phyloP scores from a whole-genome alignment of 2,888 invertebrate species.

The Periphyllus acericola region DNA sequence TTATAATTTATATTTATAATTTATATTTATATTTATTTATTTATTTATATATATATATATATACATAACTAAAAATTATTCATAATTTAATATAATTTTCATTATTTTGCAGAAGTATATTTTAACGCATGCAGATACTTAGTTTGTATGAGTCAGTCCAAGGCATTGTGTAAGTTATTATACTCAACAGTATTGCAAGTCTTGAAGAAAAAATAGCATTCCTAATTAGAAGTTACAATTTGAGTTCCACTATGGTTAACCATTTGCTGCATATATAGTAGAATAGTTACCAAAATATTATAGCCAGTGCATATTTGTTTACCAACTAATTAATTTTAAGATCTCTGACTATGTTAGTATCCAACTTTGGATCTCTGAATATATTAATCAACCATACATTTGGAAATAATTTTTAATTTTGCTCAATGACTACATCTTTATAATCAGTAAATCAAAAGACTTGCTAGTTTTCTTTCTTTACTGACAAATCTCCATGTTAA shows the following conservation, averaged over 20 bases:
- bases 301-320: conserved; percentile 42
- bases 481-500: conserved; percentile 29
- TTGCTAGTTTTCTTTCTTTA: conserved; percentile 48
- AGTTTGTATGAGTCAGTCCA: conserved; percentile 40
- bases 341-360: conserved; percentile 45
- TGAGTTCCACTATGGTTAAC: conserved; percentile 43
- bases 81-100: not conserved
- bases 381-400: conserved; percentile 17
- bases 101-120: conserved; percentile 40
- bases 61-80: too few relatives aligned
- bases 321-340: conserved; percentile 52
- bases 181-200: conserved; percentile 60
- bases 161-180: conserved; percentile 52
- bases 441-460: conserved; percentile 56
- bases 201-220: conserved; percentile 51
- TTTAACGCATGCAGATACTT: conserved; percentile 49
- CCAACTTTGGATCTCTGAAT: conserved; percentile 46
- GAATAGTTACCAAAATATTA: conserved; percentile 60
- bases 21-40: not conserved
- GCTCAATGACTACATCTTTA: conserved; percentile 46
- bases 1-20: not conserved
- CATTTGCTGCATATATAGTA: conserved; percentile 46
- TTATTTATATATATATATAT: too few relatives aligned
- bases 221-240: conserved; percentile 52
- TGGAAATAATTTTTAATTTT: conserved; percentile 49